phyloP scores from a whole-genome alignment of 2,113 vertebrate species.

The Dendropsophus ebraccatus region DNA sequence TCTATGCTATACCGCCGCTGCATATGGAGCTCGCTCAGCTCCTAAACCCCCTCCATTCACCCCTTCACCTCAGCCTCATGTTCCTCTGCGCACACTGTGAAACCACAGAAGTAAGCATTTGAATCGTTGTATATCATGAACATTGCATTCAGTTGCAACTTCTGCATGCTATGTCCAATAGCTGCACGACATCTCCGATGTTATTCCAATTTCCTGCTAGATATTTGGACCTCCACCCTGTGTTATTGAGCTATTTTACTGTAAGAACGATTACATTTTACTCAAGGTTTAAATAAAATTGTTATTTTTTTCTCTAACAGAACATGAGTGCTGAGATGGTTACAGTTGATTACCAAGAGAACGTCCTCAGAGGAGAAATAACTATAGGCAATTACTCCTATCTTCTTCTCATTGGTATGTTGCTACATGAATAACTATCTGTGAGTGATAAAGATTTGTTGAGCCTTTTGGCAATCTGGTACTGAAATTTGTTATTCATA shows the following conservation, averaged over 20 bases:
- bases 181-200: too few relatives aligned
- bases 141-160: too few relatives aligned
- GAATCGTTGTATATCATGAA: too few relatives aligned
- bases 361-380: slow-evolving; percentile 80
- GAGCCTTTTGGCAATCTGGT: not conserved
- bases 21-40: too few relatives aligned
- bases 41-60: too few relatives aligned
- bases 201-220: not conserved
- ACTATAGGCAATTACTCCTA: slow-evolving; percentile 83
- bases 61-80: too few relatives aligned
- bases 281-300: not conserved
- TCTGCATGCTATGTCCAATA: too few relatives aligned
- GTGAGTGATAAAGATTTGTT: not conserved
- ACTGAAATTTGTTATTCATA: not conserved
- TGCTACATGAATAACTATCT: not conserved
- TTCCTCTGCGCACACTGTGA: too few relatives aligned
- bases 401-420: slow-evolving; percentile 86
- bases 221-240: not conserved
- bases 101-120: too few relatives aligned
- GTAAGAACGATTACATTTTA: too few relatives aligned
- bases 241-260: not conserved
- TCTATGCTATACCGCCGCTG: too few relatives aligned
- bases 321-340: slow-evolving; percentile 77
- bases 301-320: slow-evolving; percentile 62
- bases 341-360: slow-evolving; percentile 77